Base-by-base conservation (phyloP, 2,888 invertebrate species). In the Drosophila yooni region DNA sequence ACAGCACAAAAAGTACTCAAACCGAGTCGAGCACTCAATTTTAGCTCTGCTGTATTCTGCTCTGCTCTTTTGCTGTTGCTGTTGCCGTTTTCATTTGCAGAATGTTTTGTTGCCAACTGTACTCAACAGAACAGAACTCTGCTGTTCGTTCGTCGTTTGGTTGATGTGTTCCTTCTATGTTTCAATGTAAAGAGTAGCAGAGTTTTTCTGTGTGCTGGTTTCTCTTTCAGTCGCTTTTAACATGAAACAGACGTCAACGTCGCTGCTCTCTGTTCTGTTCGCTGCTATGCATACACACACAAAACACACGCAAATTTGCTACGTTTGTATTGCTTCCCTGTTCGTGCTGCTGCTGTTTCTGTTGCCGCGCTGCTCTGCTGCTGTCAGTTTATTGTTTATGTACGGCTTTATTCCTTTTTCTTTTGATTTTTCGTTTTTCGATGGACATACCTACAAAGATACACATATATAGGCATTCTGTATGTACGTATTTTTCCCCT, bases 81-180 rank as follows among this genome's bases (percentile, higher is more conserved):
- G 84, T 78, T 74, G 68, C 61, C 65, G 78, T 76, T 78, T 76
- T 68, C 61, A 57, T 80, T 78, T 82, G 85, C 82, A 73, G 79
- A 80, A 83, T 91, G 91, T 91, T 91, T 91, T 91, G 91, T 90
- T 81, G 84, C 79, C 91, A 90, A 91, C 91, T 91, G 91, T 91
- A 91, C 91, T 58, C 48, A 75, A 69, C 73, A 70, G 63, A 56
- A 46, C 46, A 61, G 34, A 61, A 68, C 69, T 58, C 69, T 64
- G 56, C 31, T 46, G 57, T 21, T 29, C 40, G 40, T 31, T 43
- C 57, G 66, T 67, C 27, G 54, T 58, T 33, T 69, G 59, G 54
- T 64, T 70, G 70, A 70, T 72, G 76, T 83, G 15, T 46, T 46
- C 46, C 46, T 25, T 85, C 83, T 84, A 85, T 82, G 84, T 84